phyloP scores from a whole-genome alignment of 1,140 invertebrate species.

The Ditylenchus dipsaci region DNA sequence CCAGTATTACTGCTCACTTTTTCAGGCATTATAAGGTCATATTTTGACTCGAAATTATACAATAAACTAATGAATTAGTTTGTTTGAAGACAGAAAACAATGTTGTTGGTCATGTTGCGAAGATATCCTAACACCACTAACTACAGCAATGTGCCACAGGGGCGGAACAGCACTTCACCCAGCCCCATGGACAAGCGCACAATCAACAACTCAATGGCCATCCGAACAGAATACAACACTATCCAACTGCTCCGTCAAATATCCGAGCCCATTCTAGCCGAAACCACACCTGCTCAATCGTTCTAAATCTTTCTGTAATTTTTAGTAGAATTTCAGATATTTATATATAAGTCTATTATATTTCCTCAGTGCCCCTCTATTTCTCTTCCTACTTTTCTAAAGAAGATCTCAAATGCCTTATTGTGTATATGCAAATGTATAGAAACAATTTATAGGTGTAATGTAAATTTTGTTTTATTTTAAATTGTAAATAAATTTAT shows the following conservation, averaged over 20 bases:
- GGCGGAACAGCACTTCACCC: not conserved
- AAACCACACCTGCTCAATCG: not conserved
- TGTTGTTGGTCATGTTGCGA: not conserved
- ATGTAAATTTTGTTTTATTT: too few species aligned
- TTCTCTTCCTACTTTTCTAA: too few species aligned
- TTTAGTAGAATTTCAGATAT: too few species aligned
- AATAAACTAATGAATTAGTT: not conserved
- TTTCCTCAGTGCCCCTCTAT: too few species aligned
- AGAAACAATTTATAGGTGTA: too few species aligned
- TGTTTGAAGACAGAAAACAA: conserved; percentile 8
- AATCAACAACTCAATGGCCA: not conserved
- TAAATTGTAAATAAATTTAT: too few species aligned
- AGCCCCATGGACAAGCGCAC: not conserved
- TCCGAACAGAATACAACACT: not conserved
- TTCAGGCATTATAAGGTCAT: conserved; percentile 41
- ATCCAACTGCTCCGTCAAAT: not conserved
- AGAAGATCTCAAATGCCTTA: too few species aligned
- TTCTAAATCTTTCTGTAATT: too few species aligned
- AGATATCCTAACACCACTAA: not conserved
- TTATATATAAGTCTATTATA: too few species aligned
- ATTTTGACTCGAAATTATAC: not conserved
- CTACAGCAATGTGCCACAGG: not conserved
- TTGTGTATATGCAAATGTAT: too few species aligned
- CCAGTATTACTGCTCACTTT: conserved; percentile 45
- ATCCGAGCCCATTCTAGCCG: conserved; percentile 9